Base-by-base conservation (phyloP, 2,797 vertebrate species). In the Decapterus maruadsi region DNA sequence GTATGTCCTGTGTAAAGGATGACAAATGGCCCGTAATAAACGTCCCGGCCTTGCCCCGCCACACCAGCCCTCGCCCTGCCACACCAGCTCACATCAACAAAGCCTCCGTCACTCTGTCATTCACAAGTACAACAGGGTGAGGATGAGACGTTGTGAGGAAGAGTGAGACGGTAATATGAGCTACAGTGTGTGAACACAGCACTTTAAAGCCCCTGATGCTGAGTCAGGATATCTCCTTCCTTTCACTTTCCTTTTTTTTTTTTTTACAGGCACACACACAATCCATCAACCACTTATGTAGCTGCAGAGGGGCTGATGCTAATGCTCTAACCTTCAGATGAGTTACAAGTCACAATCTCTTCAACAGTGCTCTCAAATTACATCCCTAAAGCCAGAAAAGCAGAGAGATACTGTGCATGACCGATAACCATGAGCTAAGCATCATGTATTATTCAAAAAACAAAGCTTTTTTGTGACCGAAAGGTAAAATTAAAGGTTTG, bases 211-310 rank as follows among this genome's bases (percentile, higher is more conserved):
- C 50, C 19, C 2, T 66, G n/a, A 55, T 20, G 82, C 84, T 77
- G 80, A 81, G 69, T 83, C 87, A 89, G 82, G 75, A 77, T 56
- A 68, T 61, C 42, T 46, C 16, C 76, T 64, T 13, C 6, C 63
- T 55, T 22, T 61, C 67, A 38, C 66, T 55, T 53, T 8, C 59
- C 31, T 42, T 63, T 34, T 31, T 42, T 61, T 68, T 9, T 53
- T 29, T n/a, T n/a, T n/a, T n/a, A n/a, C n/a, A n/a, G n/a, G n/a
- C n/a, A 62, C 63, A 65, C 66, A 69, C 78, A 74, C 42, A 59
- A 45, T 68, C 82, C 85, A 87, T 85, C 86, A 82, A 75, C 29
- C 19, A 7, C 72, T 72, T 90, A 78, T 81, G 70, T 42, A 68
- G 64, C 62, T 51, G 60, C 56, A 42, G 63, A 11, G 56, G 16